phyloP scores from a whole-genome alignment of 2,888 invertebrate genomes.

The Drosophila borealis region DNA sequence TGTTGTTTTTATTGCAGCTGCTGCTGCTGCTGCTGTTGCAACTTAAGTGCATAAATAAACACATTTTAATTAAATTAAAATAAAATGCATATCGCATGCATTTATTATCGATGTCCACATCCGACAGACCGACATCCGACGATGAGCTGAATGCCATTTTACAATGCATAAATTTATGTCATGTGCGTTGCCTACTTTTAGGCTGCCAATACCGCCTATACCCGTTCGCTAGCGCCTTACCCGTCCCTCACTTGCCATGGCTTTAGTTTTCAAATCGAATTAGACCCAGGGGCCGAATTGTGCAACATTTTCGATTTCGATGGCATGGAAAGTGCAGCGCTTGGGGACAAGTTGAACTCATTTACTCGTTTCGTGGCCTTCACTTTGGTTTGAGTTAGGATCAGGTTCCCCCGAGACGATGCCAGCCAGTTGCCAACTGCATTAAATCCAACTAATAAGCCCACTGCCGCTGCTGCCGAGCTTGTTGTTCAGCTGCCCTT shows the following conservation, averaged over 20 bases:
- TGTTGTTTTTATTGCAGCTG: conserved; percentile 14
- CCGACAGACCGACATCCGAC: conserved; percentile 46
- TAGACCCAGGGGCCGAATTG: conserved; percentile 73
- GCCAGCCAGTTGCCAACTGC: conserved; percentile 13
- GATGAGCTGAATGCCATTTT: conserved; percentile 44
- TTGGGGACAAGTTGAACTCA: conserved; percentile 54
- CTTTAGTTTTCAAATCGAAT: conserved; percentile 71
- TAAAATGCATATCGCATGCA: conserved; percentile 63
- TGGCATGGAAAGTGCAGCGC: conserved; percentile 47
- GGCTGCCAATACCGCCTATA: neutral
- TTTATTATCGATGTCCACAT: conserved; percentile 69
- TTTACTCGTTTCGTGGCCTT: conserved; percentile 32
- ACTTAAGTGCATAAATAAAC: conserved; percentile 79
- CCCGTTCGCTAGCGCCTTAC: neutral
- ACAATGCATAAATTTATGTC: conserved; percentile 68
- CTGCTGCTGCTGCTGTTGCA: conserved; percentile 37
- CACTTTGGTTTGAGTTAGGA: conserved; percentile 9
- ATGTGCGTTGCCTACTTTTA: conserved; percentile 40
- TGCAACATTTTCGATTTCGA: conserved; percentile 68
- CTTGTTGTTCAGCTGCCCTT: neutral
- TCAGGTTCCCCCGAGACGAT: conserved; percentile 5
- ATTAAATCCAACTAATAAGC: conserved; percentile 25
- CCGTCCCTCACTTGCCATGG: conserved; percentile 25
- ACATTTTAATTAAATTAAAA: conserved; percentile 79
- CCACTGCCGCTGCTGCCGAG: neutral